Percentiles rank a stretch among this genome's conserved stretches.
Evolutionary conservation across 2,797 vertebrate species (phyloP).

Genomic region (Peromyscus aztecus): DNA sequence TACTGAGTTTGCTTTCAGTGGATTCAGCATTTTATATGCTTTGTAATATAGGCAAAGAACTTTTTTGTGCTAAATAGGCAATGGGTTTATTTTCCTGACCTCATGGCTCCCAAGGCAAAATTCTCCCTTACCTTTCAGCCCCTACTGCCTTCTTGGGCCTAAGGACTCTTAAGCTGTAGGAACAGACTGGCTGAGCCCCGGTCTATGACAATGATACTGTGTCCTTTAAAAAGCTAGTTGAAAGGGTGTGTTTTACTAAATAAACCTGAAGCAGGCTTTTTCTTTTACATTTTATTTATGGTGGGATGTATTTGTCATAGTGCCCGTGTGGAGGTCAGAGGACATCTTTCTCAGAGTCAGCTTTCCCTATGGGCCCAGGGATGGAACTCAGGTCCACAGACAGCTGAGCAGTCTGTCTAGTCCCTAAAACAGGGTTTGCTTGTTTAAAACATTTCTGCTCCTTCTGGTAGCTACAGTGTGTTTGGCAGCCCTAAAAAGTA

Average conservation of each 20-base stretch:
- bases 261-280: not conserved
- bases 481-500: not conserved
- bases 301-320: not conserved
- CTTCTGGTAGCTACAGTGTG: not conserved
- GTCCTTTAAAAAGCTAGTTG: not conserved
- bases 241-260: not conserved
- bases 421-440: not conserved
- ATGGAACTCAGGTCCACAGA: not conserved
- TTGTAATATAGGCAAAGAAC: rapidly evolving
- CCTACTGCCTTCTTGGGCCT: not conserved
- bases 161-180: not conserved
- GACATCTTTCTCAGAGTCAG: not conserved
- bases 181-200: no score
- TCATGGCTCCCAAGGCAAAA: not conserved
- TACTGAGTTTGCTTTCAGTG: rapidly evolving
- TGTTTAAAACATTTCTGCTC: not conserved
- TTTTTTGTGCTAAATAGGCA: rapidly evolving
- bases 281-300: not conserved
- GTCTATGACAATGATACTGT: rapidly evolving
- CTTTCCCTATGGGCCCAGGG: not conserved
- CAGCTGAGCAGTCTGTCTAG: not conserved
- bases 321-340: not conserved
- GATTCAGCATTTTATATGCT: rapidly evolving
- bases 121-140: not conserved
- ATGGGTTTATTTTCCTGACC: not conserved